Evolutionary conservation across 53 echinoderm and acorn worm genomes (phyloP), one percentile per base, ranked within the genome.

Genomic region (Patiria pectinifera): DNA sequence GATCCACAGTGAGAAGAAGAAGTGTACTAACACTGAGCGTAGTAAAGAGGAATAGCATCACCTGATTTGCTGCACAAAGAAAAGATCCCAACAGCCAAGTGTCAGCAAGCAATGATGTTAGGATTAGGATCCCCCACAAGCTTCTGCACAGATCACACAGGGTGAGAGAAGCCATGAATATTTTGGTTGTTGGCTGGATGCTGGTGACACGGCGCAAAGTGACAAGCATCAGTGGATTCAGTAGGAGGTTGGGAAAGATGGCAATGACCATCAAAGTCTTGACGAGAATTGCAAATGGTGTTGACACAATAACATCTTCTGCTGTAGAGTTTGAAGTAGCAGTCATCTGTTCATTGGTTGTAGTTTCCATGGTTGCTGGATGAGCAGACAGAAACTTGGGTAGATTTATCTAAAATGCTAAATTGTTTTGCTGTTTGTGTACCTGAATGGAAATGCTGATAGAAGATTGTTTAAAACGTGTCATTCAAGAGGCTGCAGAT

Each of bases 1-100:
- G 76, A 76, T 76, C 76, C 21, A 76, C 12, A 76, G 76, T 76
- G 22, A 76, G 35, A 76, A 76, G 76, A 23, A 76, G 76, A 24
- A 76, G 35, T 7, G 76, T 0, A 72, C 16, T 0, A 14, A 72
- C 23, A 23, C 23, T 72, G 0, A 72, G 6, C 0, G 72, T 0
- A 19, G 0, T 19, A 18, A 72, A 19, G 11, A 19, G 6, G 0
- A 6, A 12, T 16, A 0, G 0, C 72, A 72, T 72, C 72, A 23
- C 23, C 5, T 1, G 11, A 19, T 6, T n/a, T 23, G 2, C 72
- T 1, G 2, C 72, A 72, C 6, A 72, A 3, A 72, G 2, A 72
- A 6, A 80, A 18, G 10, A 12, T 6, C 72, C 72, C 6, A 72
- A 0, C 0, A 23, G 3, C 72, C 72, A 72, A 12, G 72, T 78